Conservation (phyloP, 2,797 vertebrate species). For the Eulemur mongoz region DNA sequence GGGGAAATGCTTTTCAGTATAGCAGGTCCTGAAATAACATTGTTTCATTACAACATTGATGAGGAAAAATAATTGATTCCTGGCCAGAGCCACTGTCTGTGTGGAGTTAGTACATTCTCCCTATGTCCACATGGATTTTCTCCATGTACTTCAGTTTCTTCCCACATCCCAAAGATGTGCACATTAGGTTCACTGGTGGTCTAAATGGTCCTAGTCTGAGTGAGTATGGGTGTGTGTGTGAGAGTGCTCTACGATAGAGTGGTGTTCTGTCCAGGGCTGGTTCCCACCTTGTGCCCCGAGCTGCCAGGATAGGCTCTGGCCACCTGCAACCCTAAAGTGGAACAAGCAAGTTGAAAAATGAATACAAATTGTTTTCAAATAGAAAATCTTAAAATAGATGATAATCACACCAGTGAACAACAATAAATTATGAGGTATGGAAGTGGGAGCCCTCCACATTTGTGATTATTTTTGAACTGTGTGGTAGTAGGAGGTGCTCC, state of each 20-base stretch:
- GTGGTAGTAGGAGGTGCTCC: background rate
- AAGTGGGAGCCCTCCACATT: background rate
- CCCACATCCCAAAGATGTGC: background rate
- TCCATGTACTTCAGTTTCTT: background rate
- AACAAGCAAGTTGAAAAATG: background rate
- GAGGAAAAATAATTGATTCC: background rate
- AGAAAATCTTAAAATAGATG: background rate
- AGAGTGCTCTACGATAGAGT: background rate
- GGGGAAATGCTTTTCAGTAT: background rate
- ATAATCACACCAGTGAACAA: background rate
- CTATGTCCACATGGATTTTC: background rate
- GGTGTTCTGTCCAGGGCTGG: background rate
- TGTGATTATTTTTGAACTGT: background rate
- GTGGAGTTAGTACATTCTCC: background rate
- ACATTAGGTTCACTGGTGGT: background rate
- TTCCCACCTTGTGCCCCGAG: background rate
- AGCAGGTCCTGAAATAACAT: background rate
- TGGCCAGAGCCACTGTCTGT: background rate
- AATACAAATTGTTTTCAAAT: background rate
- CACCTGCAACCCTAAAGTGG: background rate
- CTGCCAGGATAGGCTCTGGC: background rate
- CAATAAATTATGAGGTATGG: background rate
- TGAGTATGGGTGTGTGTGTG: background rate
- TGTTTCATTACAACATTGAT: background rate
- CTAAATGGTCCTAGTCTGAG: background rate